Evolutionary conservation across 2,113 vertebrate genomes (phyloP), one percentile per base, ranked within the genome.

Genomic region (Eleginops maclovinus): DNA sequence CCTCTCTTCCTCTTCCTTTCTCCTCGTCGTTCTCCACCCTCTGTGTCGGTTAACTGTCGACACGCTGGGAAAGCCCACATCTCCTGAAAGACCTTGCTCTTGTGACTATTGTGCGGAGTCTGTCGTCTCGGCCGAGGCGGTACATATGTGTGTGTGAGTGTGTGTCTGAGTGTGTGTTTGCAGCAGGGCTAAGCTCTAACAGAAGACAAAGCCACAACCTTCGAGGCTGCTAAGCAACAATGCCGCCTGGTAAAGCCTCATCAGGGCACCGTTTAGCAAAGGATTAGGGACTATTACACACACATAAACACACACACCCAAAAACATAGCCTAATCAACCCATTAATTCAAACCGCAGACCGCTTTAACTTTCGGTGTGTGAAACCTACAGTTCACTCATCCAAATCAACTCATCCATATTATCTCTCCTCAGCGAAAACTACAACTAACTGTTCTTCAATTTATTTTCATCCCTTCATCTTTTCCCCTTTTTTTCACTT

Each of bases 141-240:
- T 66, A 59, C n/a, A 1, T 54, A 22, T 15, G 62, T 28, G 28
- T 64, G 50, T 51, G 47, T 40, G 54, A 31, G 62, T 59, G 46
- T 28, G 58, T 63, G 59, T 67, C 54, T 40, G 58, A 19, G 67
- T 68, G 79, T 61, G 65, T 79, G 76, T 75, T 70, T 59, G 51
- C 47, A 21, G 72, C 68, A 66, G 76, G 77, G 90, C 83, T 90
- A 91, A 93, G 84, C 90, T 90, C 88, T 86, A 72, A 85, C 85
- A 78, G 72, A 86, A 93, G 85, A 91, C 89, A 92, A 91, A 91
- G 87, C 59, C 82, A 73, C 86, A 86, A 89, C 83, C 78, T 88
- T 74, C n/a, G 63, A 82, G 75, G 87, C 88, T 91, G 90, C 91
- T 91, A 88, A 88, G 90, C 88, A 91, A 93, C 93, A 91, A 85